These are phyloP conservation scores for Tribolium madens DNA, from an alignment of 1,140 invertebrate species.

Conservation along the genomic window DNA sequence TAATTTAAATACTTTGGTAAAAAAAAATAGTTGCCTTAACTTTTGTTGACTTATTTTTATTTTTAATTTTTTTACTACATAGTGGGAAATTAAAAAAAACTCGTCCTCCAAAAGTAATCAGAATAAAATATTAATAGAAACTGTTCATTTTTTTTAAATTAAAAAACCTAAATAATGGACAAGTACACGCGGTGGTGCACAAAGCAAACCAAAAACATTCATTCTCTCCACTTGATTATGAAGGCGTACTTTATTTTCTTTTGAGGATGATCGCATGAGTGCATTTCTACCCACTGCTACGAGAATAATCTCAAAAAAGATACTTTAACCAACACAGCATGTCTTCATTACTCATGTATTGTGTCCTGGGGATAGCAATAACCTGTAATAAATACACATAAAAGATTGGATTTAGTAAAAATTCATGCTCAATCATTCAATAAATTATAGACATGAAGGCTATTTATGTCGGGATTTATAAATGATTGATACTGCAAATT, in stretches of 20 bases:
- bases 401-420: constrained; percentile 27
- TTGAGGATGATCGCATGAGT: constrained; percentile 33
- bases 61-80: too few species aligned
- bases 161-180: not conserved
- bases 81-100: too few species aligned
- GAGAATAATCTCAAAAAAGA: constrained; percentile 8
- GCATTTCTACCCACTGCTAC: constrained; percentile 8
- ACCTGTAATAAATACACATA: constrained; percentile 1
- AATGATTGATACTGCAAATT: constrained; percentile 4
- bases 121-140: too few species aligned
- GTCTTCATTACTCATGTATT: constrained; percentile 27
- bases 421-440: constrained; percentile 27
- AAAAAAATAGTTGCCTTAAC: too few species aligned
- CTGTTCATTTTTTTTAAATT: too few species aligned
- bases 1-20: too few species aligned
- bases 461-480: constrained; percentile 14
- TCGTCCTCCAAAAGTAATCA: too few species aligned
- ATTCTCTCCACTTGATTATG: constrained; percentile 9
- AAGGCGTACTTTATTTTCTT: constrained; percentile 7
- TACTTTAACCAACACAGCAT: constrained; percentile 27
- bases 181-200: not conserved
- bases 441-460: constrained; percentile 39
- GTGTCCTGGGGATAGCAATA: constrained; percentile 34
- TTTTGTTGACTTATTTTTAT: too few species aligned
- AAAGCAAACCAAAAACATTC: constrained; percentile 15